A percentile compares a stretch with the other conserved stretches of the same genome.
phyloP scores from a whole-genome alignment of 2,797 vertebrate species.

The Balearica regulorum region DNA sequence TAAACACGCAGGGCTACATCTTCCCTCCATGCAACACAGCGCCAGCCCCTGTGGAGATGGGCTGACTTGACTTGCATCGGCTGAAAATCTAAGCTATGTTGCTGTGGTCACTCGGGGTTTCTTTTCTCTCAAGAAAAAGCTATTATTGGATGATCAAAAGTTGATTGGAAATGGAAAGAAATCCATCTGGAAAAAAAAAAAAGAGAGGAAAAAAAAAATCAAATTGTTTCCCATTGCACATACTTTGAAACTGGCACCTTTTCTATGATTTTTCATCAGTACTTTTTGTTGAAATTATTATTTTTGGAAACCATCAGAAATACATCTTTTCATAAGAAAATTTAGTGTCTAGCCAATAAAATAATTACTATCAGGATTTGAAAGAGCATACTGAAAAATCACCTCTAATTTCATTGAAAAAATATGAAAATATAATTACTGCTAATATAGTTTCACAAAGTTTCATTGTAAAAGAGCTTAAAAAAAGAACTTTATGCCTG shows the following conservation, averaged over 20 bases:
- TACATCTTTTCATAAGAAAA: not conserved
- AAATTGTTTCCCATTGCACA: accelerated
- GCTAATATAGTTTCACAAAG: not conserved
- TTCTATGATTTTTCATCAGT: not conserved
- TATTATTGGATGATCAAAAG: not conserved
- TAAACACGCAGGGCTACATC: not conserved
- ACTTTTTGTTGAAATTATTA: not conserved
- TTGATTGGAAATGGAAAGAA: not conserved
- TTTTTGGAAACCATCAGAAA: not conserved
- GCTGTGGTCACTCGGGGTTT: not conserved
- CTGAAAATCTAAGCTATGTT: not conserved
- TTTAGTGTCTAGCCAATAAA: not conserved
- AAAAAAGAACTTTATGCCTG: not conserved
- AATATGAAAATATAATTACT: not conserved
- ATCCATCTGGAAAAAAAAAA: not conserved
- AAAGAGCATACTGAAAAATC: not conserved
- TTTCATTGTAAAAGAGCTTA: not conserved
- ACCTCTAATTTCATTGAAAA: not conserved
- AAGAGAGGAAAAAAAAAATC: accelerated
- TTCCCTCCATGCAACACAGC: not conserved
- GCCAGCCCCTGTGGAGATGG: not conserved
- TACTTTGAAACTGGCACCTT: not conserved
- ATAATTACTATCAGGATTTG: not conserved
- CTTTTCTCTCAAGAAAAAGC: not conserved
- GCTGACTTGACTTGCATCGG: not conserved